Base-by-base conservation (phyloP, 1,140 invertebrate genomes). In the Drosophila ananassae region DNA sequence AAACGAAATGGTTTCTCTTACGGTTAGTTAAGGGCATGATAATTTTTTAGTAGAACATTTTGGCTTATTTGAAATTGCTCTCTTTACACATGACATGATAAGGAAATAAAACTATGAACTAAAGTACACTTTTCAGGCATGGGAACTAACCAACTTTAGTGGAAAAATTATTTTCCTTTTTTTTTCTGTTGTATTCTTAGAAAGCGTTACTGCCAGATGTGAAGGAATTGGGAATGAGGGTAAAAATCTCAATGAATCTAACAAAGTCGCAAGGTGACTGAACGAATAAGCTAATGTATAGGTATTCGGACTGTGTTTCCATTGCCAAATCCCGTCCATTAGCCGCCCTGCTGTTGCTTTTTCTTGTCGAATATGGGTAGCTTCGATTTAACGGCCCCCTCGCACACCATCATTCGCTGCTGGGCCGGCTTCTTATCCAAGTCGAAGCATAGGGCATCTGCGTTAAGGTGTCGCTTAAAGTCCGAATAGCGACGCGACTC, bases 281-380 rank as follows among this genome's bases (percentile, higher is more conserved):
- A 48, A 58, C 22, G 62, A 74, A 56, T 48, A 53, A 46, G 44
- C 46, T 32, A 37, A 44, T 58, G 66, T 51, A 73, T 60, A 28
- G 3, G 24, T 39, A 48, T 69, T 37, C 30, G 30, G 28, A n/a
- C 28, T 6, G 25, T 34, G 21, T 21, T 34, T 57, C 13, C 39
- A 28, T 32, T 22, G 41, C 24, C 54, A 37, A 7, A 58, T 66
- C 6, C 9, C 34, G 28, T 24, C 47, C 17, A 2, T 47, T 89
- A 89, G 25, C 83, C 78, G 54, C 68, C 73, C 50, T 74, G 73
- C 13, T 87, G 82, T 37, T 90, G 85, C 73, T 93, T 94, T 92
- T 96, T 96, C 83, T 96, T 96, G 91, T 97, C 96, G 90, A 97
- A 97, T n/a, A 97, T 94, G 44, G 95, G 95, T 77, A 97, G 93